Percentiles rank a stretch among this genome's conserved stretches.
Conservation (phyloP, 1,140 invertebrate species). For the Delia radicum region DNA sequence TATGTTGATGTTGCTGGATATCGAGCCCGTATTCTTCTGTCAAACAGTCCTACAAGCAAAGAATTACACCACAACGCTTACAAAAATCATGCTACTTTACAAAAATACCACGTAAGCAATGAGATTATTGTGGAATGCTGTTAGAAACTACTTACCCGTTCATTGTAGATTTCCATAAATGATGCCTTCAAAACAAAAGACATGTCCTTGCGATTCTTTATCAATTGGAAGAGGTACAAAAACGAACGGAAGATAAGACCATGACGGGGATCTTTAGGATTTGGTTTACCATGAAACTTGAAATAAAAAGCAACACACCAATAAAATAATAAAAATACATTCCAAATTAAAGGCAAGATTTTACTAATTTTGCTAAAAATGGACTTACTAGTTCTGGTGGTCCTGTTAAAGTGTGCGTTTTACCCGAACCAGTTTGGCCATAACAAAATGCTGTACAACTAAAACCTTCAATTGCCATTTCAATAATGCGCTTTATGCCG, state of each 20-base stretch:
- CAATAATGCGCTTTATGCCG: constrained; percentile 80
- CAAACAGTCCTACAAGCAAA: too few species aligned
- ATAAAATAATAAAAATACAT: neutral
- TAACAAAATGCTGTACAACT: constrained; percentile 94
- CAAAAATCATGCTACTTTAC: too few species aligned
- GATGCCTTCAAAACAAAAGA: constrained; percentile 90
- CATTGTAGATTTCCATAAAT: constrained; percentile 94
- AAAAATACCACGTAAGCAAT: too few species aligned
- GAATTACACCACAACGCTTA: too few species aligned
- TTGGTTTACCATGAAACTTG: constrained; percentile 47
- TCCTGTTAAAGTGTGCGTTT: constrained; percentile 93
- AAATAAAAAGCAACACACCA: neutral
- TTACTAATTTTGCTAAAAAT: neutral
- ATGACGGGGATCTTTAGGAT: constrained; percentile 63
- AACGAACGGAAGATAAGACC: constrained; percentile 88
- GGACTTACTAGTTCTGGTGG: constrained; percentile 77
- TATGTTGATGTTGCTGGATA: too few species aligned
- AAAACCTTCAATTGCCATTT: constrained; percentile 92
- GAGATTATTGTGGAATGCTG: too few species aligned
- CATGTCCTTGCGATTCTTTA: constrained; percentile 71
- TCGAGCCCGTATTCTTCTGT: too few species aligned
- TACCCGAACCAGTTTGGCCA: constrained; percentile 95
- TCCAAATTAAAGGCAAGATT: neutral
- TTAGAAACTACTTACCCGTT: constrained; percentile 71
- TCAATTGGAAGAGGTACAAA: constrained; percentile 83